phyloP scores from a whole-genome alignment of 2,113 vertebrate species.

The Theristicus caerulescens region DNA sequence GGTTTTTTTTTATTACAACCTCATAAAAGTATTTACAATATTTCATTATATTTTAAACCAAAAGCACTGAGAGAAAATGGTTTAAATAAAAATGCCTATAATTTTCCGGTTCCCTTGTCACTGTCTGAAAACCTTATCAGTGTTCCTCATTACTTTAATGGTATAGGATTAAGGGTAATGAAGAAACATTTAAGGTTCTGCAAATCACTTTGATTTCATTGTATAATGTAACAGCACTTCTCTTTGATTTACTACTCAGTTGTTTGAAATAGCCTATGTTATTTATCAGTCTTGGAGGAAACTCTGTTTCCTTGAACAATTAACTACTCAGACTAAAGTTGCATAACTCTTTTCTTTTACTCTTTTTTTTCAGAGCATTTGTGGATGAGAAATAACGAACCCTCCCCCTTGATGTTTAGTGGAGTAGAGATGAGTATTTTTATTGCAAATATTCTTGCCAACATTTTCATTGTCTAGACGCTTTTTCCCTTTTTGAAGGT shows the following conservation, averaged over 20 bases:
- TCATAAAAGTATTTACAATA: slow-evolving; percentile 23
- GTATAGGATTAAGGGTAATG: slow-evolving; percentile 31
- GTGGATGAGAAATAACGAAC: neutral
- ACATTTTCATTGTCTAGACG: neutral
- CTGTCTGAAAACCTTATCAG: slow-evolving; percentile 43
- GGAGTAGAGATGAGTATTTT: neutral
- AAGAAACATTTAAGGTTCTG: slow-evolving; percentile 49
- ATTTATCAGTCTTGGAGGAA: slow-evolving; percentile 49
- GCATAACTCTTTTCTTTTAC: neutral
- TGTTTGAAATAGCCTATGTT: slow-evolving; percentile 17
- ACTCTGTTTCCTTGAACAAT: slow-evolving; percentile 34
- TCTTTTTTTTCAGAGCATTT: neutral
- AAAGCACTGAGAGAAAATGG: neutral
- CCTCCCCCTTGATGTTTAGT: neutral
- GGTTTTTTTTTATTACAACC: neutral
- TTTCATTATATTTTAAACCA: slow-evolving; percentile 20
- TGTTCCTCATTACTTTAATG: slow-evolving; percentile 10
- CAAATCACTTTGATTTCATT: slow-evolving; percentile 55
- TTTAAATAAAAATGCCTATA: slow-evolving; percentile 34
- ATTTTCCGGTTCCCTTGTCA: neutral
- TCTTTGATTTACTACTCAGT: slow-evolving; percentile 15
- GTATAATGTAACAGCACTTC: slow-evolving; percentile 23
- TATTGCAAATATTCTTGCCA: neutral
- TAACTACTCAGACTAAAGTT: neutral
- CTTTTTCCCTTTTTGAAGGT: neutral